phyloP scores from a whole-genome alignment of 2,113 vertebrate genomes.

The Megaceryle torquata region DNA sequence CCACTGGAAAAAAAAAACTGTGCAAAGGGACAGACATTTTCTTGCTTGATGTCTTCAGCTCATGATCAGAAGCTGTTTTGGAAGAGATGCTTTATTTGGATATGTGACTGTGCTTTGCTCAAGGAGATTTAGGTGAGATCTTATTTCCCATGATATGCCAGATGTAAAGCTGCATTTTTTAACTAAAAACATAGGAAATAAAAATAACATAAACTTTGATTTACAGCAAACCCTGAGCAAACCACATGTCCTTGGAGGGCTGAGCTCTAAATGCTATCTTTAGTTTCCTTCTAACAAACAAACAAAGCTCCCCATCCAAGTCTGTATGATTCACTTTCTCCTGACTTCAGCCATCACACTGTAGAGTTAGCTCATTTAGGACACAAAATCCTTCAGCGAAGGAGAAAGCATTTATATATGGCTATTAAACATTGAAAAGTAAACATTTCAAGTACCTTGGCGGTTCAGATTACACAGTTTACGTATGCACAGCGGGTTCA shows the following conservation, averaged over 20 bases:
- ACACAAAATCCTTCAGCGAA: not conserved
- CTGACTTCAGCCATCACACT: not conserved
- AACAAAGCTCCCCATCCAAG: not conserved
- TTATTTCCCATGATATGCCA: constrained; percentile 9
- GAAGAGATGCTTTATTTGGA: constrained; percentile 12
- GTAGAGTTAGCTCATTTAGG: not conserved
- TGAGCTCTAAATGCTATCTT: not conserved
- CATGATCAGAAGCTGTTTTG: constrained; percentile 16
- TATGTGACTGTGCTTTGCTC: not conserved
- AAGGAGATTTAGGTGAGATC: not conserved
- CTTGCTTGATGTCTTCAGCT: constrained; percentile 1
- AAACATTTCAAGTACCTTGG: not conserved
- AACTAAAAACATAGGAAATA: not conserved
- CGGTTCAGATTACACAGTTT: not conserved
- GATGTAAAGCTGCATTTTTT: not conserved
- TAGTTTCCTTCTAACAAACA: constrained; percentile 27
- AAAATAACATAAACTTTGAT: constrained; percentile 33
- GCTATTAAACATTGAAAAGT: not conserved
- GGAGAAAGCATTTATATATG: not conserved
- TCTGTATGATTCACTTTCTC: constrained; percentile 22
- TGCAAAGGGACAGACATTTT: not conserved
- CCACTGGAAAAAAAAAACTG: not conserved
- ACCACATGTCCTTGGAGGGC: not conserved
- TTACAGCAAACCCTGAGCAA: not conserved
- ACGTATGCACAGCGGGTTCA: fast-evolving